Evolutionary conservation across 2,797 vertebrate genomes (phyloP), one percentile per base, ranked within the genome.

Genomic region (Chaetodon trifasciatus): DNA sequence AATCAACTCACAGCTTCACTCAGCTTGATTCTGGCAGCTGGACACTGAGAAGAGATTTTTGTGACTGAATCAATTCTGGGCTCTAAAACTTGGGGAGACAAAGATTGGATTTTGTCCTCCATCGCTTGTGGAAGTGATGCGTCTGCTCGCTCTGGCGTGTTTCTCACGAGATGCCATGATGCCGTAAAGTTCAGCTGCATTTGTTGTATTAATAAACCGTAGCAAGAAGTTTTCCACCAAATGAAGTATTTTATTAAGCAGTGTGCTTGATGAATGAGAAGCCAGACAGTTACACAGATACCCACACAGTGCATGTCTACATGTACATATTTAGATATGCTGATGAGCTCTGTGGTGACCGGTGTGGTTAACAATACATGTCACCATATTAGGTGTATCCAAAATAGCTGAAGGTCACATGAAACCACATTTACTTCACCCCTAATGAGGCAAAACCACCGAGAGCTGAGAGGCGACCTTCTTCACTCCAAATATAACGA

Each of bases 401-500:
- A 56, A 32, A 56, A 32, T 21, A 21, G 17, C 21, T 58, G 17
- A 11, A 37, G 6, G 35, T 39, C 39, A 3, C 6, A 37, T 58
- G 17, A 58, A 61, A 23, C 13, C n/a, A 24, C 39, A 24, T 2
- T 8, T n/a, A 15, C 37, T 6, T 23, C 12, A 40, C 58, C 15
- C 42, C n/a, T 42, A 42, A 62, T n/a, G 19, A 11, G 32, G 15
- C 28, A 21, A 3, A 76, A 69, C 21, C 19, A 2, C 37, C 15
- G 21, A 0, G 2, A 53, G n/a, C 2, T 15, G 11, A 17, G 24
- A 24, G 24, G 32, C 8, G 32, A 8, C 16, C 2, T 3, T 21
- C 28, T 15, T 49, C 24, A 1, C 46, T 39, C 40, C 1, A 6
- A 1, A 24, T 44, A 8, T 39, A n/a, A 7, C 11, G 8, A n/a